Evolutionary conservation across 2,797 vertebrate species (phyloP).

Genomic region (Eupleurogrammus muticus): DNA sequence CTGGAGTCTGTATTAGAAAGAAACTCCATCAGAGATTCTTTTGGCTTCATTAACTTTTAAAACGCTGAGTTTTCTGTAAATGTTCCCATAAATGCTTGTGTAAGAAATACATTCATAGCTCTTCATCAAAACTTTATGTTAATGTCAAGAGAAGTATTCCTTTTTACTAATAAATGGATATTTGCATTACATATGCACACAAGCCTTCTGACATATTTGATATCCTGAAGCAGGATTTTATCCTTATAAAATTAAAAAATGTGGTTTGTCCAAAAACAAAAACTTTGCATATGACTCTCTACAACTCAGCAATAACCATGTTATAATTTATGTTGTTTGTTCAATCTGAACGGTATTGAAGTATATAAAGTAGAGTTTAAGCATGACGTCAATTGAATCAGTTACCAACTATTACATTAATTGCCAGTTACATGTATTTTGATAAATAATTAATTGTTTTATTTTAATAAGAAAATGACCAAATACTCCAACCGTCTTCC

Average conservation of each 20-base stretch:
- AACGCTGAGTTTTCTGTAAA: neutral
- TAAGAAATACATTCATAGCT: neutral
- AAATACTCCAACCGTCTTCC: too few species aligned
- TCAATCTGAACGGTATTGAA: too few species aligned
- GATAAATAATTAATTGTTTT: too few species aligned
- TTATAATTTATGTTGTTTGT: neutral
- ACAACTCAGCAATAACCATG: neutral
- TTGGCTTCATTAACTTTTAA: constrained; percentile 2
- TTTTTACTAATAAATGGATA: neutral
- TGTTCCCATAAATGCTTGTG: constrained; percentile 5
- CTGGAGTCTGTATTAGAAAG: constrained; percentile 3
- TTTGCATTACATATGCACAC: neutral
- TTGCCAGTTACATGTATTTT: too few species aligned
- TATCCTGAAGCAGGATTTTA: neutral
- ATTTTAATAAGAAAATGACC: too few species aligned
- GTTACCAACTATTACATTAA: too few species aligned
- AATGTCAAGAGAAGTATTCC: neutral
- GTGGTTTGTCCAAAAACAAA: too few species aligned
- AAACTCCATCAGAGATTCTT: constrained; percentile 11
- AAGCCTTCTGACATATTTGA: neutral
- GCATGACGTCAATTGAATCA: too few species aligned
- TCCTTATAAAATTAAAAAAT: too few species aligned
- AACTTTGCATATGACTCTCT: too few species aligned
- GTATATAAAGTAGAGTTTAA: too few species aligned
- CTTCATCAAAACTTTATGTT: neutral